Evolutionary conservation across 2,888 invertebrate genomes (phyloP).

Genomic region (Leistus spinibarbis): DNA sequence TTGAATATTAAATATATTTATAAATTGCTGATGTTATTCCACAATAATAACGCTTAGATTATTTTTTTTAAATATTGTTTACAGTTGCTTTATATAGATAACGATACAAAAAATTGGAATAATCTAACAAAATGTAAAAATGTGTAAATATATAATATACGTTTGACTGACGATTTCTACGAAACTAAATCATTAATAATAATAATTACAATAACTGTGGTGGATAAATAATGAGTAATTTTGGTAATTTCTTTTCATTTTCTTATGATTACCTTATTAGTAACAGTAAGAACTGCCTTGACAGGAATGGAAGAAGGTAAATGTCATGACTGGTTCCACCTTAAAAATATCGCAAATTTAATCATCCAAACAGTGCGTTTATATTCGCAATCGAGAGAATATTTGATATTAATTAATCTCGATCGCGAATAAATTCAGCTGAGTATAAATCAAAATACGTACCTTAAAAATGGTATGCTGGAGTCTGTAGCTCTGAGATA

Average conservation of each 20-base stretch:
- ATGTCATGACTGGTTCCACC: conserved; percentile 40
- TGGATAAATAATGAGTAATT: not conserved
- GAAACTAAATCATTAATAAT: not conserved
- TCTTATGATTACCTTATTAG: conserved; percentile 28
- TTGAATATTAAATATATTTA: conserved; percentile 3
- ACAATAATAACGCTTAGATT: not conserved
- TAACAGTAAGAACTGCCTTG: conserved; percentile 30
- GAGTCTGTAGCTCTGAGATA: conserved; percentile 60
- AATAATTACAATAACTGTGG: not conserved
- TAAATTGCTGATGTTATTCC: not conserved
- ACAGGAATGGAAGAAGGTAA: conserved; percentile 35
- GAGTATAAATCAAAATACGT: conserved; percentile 33
- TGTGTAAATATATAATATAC: conserved; percentile 16
- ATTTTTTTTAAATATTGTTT: not conserved
- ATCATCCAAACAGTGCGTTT: conserved; percentile 12
- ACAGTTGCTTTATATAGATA: not conserved
- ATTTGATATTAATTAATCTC: not conserved
- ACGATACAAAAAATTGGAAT: conserved; percentile 34
- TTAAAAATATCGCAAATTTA: not conserved
- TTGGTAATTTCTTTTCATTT: conserved; percentile 6
- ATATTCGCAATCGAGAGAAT: not conserved
- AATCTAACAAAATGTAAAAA: conserved; percentile 25
- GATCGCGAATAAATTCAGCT: not conserved
- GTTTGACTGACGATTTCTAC: conserved; percentile 9
- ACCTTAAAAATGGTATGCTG: conserved; percentile 50